Percentiles rank a stretch among this genome's conserved stretches.
phyloP scores from a whole-genome alignment of 2,113 vertebrate genomes.

The Poecile atricapillus region DNA sequence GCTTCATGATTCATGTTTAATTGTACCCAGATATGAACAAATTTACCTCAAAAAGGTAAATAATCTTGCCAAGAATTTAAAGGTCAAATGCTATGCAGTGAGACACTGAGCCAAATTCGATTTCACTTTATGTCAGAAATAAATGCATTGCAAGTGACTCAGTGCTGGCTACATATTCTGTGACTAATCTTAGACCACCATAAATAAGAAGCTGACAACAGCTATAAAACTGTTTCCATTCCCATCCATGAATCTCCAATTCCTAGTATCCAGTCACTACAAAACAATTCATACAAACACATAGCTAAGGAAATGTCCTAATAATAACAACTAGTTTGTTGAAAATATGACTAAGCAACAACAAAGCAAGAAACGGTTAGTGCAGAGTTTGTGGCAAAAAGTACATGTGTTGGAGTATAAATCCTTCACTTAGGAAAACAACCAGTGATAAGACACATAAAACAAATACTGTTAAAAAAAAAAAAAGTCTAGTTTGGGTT shows the following conservation, averaged over 20 bases:
- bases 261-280: conserved; percentile 48
- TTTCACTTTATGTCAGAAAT: conserved; percentile 85
- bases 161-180: conserved; percentile 77
- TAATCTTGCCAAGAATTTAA: conserved; percentile 58
- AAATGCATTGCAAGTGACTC: conserved; percentile 85
- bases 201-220: conserved; percentile 77
- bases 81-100: conserved; percentile 60
- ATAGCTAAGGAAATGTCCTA: conserved; percentile 25
- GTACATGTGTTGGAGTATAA: not conserved
- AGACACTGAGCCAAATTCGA: conserved; percentile 77
- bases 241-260: conserved; percentile 54
- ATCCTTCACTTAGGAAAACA: not conserved
- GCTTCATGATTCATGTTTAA: conserved; percentile 19
- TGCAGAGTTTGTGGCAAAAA: not conserved
- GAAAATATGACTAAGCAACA: conserved; percentile 44
- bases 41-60: conserved; percentile 31
- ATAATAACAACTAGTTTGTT: conserved; percentile 19
- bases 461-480: not conserved
- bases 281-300: conserved; percentile 56
- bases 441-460: not conserved
- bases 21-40: conserved; percentile 21
- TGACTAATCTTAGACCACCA: conserved; percentile 83
- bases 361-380: not conserved
- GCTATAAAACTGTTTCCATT: conserved; percentile 75
- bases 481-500: fast-evolving